These are phyloP conservation scores for Sicus ferrugineus DNA, from an alignment of 2,888 invertebrate species.

Conservation along the genomic window DNA sequence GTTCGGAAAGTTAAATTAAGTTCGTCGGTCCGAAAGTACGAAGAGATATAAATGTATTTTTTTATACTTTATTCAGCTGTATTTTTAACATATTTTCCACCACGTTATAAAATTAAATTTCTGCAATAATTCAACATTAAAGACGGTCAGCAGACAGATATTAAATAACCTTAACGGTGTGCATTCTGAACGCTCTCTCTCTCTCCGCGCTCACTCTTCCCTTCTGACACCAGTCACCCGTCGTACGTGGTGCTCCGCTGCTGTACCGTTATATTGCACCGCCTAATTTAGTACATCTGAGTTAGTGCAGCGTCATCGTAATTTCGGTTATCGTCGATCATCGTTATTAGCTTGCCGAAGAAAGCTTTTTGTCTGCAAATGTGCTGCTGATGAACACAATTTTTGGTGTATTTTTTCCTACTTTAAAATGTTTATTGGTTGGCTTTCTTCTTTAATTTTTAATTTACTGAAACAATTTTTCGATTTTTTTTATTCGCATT, in stretches of 20 bases:
- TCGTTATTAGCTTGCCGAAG: slow-evolving; percentile 3
- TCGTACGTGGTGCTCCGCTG: too few species aligned
- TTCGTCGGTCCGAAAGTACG: too few species aligned
- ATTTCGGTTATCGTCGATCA: slow-evolving; percentile 2
- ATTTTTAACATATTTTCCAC: slow-evolving; percentile 15
- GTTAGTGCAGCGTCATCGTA: neutral
- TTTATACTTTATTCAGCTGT: neutral
- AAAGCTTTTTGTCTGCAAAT: slow-evolving; percentile 3
- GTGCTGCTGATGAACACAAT: neutral
- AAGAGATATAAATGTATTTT: too few species aligned
- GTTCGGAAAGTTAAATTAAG: too few species aligned
- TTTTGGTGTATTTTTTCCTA: neutral
- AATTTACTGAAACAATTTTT: neutral
- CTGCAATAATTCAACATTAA: slow-evolving; percentile 12
- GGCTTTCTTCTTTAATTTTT: too few species aligned
- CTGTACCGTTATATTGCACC: slow-evolving; percentile 1
- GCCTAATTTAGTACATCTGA: neutral
- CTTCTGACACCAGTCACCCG: too few species aligned
- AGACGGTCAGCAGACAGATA: neutral
- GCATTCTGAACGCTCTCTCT: too few species aligned
- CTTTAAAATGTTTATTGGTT: neutral
- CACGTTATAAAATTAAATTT: slow-evolving; percentile 18
- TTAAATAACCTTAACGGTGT: neutral
- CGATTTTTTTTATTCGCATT: neutral
- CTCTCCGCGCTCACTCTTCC: neutral